Evolutionary conservation across 1,140 invertebrate genomes (phyloP).

Genomic region (Cydia splendana): DNA sequence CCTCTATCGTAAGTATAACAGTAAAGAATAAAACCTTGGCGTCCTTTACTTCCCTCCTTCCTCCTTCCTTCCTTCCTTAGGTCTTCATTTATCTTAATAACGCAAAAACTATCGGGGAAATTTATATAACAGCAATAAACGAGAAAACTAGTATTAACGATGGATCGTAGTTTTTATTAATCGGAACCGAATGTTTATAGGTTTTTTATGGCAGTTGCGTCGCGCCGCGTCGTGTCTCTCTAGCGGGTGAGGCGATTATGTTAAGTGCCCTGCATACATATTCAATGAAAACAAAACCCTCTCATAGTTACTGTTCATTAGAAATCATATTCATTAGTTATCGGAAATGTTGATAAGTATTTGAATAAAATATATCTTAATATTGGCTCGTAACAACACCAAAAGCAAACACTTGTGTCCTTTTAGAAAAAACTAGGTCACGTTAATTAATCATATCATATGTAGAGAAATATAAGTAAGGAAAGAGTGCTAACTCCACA

Average conservation of each 20-base stretch:
- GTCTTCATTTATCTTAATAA: neutral
- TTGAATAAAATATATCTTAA: neutral
- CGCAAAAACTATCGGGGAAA: neutral
- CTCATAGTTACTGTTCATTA: conserved; percentile 22
- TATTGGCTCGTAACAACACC: too few species aligned
- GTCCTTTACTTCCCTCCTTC: neutral
- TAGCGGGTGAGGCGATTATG: conserved; percentile 73
- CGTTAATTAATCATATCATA: too few species aligned
- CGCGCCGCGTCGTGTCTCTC: conserved; percentile 51
- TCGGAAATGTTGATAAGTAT: neutral
- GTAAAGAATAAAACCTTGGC: too few species aligned
- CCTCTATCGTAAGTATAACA: too few species aligned
- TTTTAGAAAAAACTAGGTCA: too few species aligned
- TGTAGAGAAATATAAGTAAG: too few species aligned
- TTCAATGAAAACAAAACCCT: conserved; percentile 65
- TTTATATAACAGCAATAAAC: conserved; percentile 6
- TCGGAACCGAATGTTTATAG: conserved; percentile 65
- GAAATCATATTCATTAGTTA: neutral
- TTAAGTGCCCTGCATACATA: conserved; percentile 67
- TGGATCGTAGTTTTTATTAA: conserved; percentile 48
- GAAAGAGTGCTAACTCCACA: too few species aligned
- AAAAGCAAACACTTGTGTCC: too few species aligned
- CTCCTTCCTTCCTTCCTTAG: too few species aligned
- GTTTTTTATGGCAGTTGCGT: conserved; percentile 44
- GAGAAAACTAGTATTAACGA: conserved; percentile 9